These are phyloP conservation scores for Caenorhabditis sulstoni DNA, from an alignment of 2,888 invertebrate genomes.

Conservation along the genomic window DNA sequence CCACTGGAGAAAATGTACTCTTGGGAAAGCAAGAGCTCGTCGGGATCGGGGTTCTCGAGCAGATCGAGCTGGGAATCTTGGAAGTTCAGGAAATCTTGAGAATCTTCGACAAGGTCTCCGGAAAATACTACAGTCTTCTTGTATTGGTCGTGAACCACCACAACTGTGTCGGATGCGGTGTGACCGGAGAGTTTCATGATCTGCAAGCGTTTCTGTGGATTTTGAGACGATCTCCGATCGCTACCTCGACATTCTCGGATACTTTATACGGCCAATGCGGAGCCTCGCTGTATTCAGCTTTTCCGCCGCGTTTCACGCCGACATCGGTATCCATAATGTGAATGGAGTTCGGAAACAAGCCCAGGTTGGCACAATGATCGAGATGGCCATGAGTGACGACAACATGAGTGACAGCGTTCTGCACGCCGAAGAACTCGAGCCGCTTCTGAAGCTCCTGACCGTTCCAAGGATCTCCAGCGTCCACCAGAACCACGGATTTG, in stretches of 20 bases:
- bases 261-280: conserved; percentile 39
- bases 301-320: conserved; percentile 17
- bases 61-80: conserved; percentile 19
- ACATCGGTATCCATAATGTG: conserved; percentile 62
- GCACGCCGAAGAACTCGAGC: conserved; percentile 7
- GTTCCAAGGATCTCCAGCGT: conserved; percentile 67
- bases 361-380: conserved; percentile 66
- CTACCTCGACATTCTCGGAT: conserved; percentile 38
- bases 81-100: conserved; percentile 29
- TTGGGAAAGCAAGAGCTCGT: conserved; percentile 31
- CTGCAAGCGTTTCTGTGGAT: conserved; percentile 5
- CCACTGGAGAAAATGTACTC: conserved; percentile 39
- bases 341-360: conserved; percentile 54
- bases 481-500: conserved; percentile 33
- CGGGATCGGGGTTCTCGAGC: conserved; percentile 13
- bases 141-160: conserved; percentile 6
- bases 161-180: conserved; percentile 58
- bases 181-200: conserved; percentile 59
- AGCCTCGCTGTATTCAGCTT: conserved; percentile 32
- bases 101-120: conserved; percentile 65
- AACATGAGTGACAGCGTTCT: conserved; percentile 41
- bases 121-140: conserved; percentile 34
- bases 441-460: conserved; percentile 43
- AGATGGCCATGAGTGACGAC: conserved; percentile 67
- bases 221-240: neutral